Evolutionary conservation across 1,140 invertebrate species (phyloP), one percentile per base, ranked within the genome.

Genomic region (Drosophila rufa): DNA sequence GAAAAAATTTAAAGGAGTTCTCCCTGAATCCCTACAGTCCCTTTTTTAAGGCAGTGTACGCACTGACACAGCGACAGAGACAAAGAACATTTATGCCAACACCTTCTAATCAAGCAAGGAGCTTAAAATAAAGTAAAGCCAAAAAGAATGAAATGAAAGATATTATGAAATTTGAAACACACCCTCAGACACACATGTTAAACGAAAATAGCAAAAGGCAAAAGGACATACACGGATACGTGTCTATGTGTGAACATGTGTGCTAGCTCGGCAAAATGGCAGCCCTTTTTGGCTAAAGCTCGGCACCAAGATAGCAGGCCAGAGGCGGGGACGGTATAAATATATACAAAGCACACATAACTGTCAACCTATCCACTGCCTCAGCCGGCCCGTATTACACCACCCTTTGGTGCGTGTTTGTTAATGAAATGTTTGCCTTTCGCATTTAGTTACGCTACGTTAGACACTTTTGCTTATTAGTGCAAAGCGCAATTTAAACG

Each of bases 401-500:
- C 45, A 30, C 38, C 48, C 65, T 58, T 59, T 57, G 67, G 73
- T 89, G 84, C 83, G 83, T 87, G 83, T 89, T 87, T 89, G 80
- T 89, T 89, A 89, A 89, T 87, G 80, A 89, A 89, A 89, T 89
- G 84, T 89, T 89, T 89, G 84, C 78, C 78, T 89, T 86, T 86
- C 83, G 79, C 83, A 86, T 86, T 86, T 87, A 86, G 83, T 87
- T 81, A 89, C 84, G 84, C 84, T 89, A 89, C 74, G 84, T 89
- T 89, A 87, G 85, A 90, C 84, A 87, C 84, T 90, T 87, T 90
- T 87, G 84, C 84, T 87, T 90, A 90, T 89, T 90, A 90, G 84
- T 89, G 84, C 79, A 83, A 83, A 87, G 84, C 84, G 80, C 76
- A 89, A 77, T 86, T 89, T 87, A 87, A 87, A 80, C 78, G 81